Conservation (phyloP, 1,140 invertebrate genomes). For the Tenebrio molitor region DNA sequence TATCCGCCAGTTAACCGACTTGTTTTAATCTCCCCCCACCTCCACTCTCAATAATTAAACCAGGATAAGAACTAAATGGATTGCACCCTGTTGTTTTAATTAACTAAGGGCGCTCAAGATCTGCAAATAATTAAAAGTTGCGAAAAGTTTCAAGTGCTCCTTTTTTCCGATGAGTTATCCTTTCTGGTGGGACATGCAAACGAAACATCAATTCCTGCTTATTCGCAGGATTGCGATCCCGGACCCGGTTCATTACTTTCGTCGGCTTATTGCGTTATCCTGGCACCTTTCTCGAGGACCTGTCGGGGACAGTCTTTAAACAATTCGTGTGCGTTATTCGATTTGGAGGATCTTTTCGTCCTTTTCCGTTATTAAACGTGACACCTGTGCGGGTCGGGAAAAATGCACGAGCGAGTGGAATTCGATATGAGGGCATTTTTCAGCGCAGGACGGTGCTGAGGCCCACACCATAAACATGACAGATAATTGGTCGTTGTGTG, state of each 20-base stretch:
- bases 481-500: not conserved
- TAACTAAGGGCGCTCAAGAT: constrained; percentile 1
- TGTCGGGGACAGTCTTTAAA: constrained; percentile 4
- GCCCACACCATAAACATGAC: no score
- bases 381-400: no score
- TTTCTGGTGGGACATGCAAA: no score
- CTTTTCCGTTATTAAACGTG: no score
- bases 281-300: constrained; percentile 14
- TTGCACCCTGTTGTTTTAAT: constrained; percentile 31
- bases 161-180: not conserved
- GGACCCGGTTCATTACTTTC: constrained; percentile 25
- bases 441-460: no score
- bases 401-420: no score
- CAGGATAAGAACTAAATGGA: not conserved
- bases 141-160: not conserved
- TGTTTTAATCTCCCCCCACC: no score
- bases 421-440: no score
- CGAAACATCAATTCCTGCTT: constrained; percentile 22
- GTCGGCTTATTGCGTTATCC: constrained; percentile 19
- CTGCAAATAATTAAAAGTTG: constrained; percentile 1
- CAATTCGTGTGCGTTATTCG: no score
- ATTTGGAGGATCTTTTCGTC: no score
- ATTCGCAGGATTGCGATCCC: constrained; percentile 4
- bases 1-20: no score
- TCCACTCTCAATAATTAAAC: not conserved